Evolutionary conservation across 1,140 invertebrate genomes (phyloP).

Genomic region (Nasonia vitripennis): DNA sequence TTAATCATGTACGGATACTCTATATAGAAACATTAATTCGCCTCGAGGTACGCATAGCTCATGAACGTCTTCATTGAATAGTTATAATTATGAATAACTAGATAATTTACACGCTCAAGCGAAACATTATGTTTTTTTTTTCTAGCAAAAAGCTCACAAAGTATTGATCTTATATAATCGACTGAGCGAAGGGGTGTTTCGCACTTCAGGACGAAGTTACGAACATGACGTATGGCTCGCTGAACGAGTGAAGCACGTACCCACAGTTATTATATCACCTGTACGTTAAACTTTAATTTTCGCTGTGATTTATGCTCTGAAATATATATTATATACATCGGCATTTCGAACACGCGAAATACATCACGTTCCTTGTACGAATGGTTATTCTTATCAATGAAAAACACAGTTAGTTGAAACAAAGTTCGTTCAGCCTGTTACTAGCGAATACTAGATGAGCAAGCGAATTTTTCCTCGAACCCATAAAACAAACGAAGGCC

Average conservation of each 20-base stretch:
- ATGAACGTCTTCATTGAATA: too few relatives aligned
- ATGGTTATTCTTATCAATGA: too few relatives aligned
- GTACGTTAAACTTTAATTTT: conserved; percentile 33
- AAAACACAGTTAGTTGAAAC: too few relatives aligned
- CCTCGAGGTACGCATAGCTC: too few relatives aligned
- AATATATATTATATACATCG: not conserved
- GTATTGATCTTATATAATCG: not conserved
- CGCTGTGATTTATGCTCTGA: not conserved
- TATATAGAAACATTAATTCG: too few relatives aligned
- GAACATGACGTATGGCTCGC: not conserved
- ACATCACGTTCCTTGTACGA: not conserved
- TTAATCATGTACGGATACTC: too few relatives aligned
- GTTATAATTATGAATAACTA: too few relatives aligned
- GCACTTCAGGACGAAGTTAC: not conserved
- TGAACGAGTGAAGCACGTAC: conserved; percentile 3
- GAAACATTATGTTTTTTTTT: not conserved
- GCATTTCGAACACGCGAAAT: not conserved
- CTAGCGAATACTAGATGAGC: too few relatives aligned
- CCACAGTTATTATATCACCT: conserved; percentile 2
- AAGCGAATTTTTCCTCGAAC: too few relatives aligned
- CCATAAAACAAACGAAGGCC: too few relatives aligned
- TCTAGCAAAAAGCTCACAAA: not conserved
- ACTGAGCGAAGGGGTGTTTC: not conserved
- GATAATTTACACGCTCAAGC: not conserved
- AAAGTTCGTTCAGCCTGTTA: too few relatives aligned